A percentile compares a stretch with the other conserved stretches of the same genome.
phyloP scores from a whole-genome alignment of 92 coral and sea anemone species.

The Epizoanthus illoricatus region DNA sequence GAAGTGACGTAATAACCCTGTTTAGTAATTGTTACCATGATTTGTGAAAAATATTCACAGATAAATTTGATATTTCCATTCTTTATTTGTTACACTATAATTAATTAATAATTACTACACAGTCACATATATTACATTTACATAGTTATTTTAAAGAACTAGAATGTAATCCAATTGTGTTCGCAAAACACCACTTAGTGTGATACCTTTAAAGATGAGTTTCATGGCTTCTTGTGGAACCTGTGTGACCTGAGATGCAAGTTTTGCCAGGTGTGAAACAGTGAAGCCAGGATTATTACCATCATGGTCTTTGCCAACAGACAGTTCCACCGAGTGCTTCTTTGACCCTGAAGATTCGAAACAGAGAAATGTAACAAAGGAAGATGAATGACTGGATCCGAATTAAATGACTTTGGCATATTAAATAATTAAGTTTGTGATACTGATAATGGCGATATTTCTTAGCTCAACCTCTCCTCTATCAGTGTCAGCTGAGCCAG shows the following conservation, averaged over 20 bases:
- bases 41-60: not conserved
- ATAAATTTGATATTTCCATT: not conserved
- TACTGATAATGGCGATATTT: too few species aligned
- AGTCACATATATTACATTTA: not conserved
- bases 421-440: too few species aligned
- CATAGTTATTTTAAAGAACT: not conserved
- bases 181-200: not conserved
- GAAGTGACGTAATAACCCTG: too few species aligned
- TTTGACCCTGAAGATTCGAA: slow-evolving; percentile 40
- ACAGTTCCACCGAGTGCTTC: slow-evolving; percentile 51
- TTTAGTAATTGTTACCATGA: too few species aligned
- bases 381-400: too few species aligned
- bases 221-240: slow-evolving; percentile 81
- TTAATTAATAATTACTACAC: not conserved
- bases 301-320: slow-evolving; percentile 9
- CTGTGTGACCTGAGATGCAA: slow-evolving; percentile 66
- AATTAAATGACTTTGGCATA: too few species aligned
- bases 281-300: slow-evolving; percentile 26
- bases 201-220: slow-evolving; percentile 84
- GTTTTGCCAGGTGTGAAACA: slow-evolving; percentile 59
- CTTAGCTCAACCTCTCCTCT: too few species aligned
- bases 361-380: too few species aligned
- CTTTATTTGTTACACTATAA: too few species aligned
- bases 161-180: too few species aligned
- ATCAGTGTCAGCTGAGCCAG: too few species aligned